These are phyloP conservation scores for Ectropis crepuscularia DNA, from an alignment of 2,888 invertebrate genomes.

Conservation along the genomic window DNA sequence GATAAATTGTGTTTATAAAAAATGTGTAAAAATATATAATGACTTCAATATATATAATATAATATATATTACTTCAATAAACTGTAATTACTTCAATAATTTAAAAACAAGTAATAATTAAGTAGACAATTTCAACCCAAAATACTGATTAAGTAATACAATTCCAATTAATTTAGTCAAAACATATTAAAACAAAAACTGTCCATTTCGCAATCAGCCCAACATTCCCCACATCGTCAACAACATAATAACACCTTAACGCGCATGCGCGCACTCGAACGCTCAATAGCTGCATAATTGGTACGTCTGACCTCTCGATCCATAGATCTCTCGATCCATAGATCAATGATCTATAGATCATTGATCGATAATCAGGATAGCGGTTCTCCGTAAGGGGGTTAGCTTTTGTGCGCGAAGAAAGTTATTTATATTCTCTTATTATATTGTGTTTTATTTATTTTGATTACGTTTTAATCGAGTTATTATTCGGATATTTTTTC, in stretches of 20 bases:
- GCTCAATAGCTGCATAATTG: conserved; percentile 61
- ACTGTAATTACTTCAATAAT: too few relatives aligned
- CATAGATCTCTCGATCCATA: conserved; percentile 59
- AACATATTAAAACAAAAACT: neutral
- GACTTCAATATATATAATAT: too few relatives aligned
- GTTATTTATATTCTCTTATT: conserved; percentile 19
- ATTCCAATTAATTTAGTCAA: too few relatives aligned
- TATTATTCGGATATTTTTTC: neutral
- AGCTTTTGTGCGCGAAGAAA: conserved; percentile 28
- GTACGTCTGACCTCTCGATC: conserved; percentile 52
- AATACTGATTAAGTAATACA: too few relatives aligned
- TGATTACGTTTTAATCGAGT: conserved; percentile 21
- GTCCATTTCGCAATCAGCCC: conserved; percentile 26
- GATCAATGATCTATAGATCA: conserved; percentile 75
- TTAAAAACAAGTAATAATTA: too few relatives aligned
- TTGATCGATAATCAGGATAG: conserved; percentile 57
- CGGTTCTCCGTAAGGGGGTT: conserved; percentile 31
- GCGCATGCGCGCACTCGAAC: conserved; percentile 39
- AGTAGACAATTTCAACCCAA: too few relatives aligned
- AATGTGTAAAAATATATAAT: too few relatives aligned
- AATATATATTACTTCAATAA: too few relatives aligned
- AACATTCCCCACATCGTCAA: conserved; percentile 15
- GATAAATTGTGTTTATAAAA: too few relatives aligned
- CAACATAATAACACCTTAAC: conserved; percentile 48
- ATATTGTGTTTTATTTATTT: conserved; percentile 25